Conservation (phyloP, 2,888 invertebrate species). For the Orthosia incerta region DNA sequence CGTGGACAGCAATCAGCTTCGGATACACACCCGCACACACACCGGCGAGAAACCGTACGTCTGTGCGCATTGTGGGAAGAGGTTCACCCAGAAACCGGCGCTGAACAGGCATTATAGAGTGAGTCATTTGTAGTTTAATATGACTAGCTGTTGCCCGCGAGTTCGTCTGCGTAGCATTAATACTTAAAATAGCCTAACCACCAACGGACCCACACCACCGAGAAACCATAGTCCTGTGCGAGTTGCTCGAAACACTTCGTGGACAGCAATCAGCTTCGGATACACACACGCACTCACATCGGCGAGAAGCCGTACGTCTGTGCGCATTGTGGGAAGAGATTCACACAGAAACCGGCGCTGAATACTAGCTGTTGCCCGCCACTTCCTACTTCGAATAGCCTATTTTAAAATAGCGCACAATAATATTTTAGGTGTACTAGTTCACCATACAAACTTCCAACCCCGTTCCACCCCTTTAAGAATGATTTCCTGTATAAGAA, state of each 20-base stretch:
- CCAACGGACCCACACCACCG: conserved; percentile 84
- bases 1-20: conserved; percentile 75
- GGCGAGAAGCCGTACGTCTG: conserved; percentile 86
- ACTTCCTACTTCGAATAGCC: no score
- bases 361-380: no score
- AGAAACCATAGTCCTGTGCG: conserved; percentile 77
- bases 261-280: conserved; percentile 75
- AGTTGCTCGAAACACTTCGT: conserved; percentile 76
- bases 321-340: conserved; percentile 78
- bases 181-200: no score
- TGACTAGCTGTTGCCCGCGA: no score
- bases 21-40: conserved; percentile 77
- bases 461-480: no score
- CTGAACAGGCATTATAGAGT: conserved; percentile 89
- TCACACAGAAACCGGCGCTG: conserved; percentile 86
- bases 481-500: no score
- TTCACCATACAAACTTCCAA: no score
- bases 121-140: conserved; percentile 31
- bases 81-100: conserved; percentile 86
- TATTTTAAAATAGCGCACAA: no score
- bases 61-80: conserved; percentile 79
- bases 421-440: no score
- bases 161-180: no score
- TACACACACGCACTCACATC: conserved; percentile 77
- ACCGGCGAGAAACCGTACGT: conserved; percentile 84